phyloP scores from a whole-genome alignment of 2,888 invertebrate species.

The Dascillus cervinus region DNA sequence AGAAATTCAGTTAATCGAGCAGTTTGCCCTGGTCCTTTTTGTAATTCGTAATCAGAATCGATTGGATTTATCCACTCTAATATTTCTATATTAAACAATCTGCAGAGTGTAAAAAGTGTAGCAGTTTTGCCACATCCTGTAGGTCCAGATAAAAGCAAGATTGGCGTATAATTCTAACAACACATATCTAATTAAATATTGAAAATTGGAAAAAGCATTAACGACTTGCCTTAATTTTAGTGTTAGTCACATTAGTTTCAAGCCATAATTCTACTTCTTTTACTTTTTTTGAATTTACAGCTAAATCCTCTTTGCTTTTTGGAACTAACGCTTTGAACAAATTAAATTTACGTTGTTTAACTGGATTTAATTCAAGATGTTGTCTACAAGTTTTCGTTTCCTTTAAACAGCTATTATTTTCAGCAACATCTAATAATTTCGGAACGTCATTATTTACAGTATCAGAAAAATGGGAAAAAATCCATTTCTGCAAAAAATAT shows the following conservation, averaged over 20 bases:
- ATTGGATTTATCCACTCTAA: slow-evolving; percentile 80
- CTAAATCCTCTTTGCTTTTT: slow-evolving; percentile 52
- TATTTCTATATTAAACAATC: slow-evolving; percentile 50
- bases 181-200: slow-evolving; percentile 1
- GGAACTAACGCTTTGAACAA: slow-evolving; percentile 59
- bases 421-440: background rate
- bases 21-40: slow-evolving; percentile 52
- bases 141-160: slow-evolving; percentile 72
- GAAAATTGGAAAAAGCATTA: background rate
- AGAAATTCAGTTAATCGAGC: slow-evolving; percentile 70
- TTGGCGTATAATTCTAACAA: slow-evolving; percentile 40
- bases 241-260: slow-evolving; percentile 20
- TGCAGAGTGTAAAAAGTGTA: slow-evolving; percentile 59
- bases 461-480: slow-evolving; percentile 17
- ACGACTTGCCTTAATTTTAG: background rate
- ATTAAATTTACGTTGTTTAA: slow-evolving; percentile 31
- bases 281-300: slow-evolving; percentile 67
- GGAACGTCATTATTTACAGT: background rate
- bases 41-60: slow-evolving; percentile 55
- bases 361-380: slow-evolving; percentile 2
- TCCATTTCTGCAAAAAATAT: slow-evolving; percentile 21
- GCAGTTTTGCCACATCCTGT: slow-evolving; percentile 80
- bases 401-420: background rate
- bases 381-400: background rate
- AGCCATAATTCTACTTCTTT: slow-evolving; percentile 67